Base-by-base conservation (phyloP, 2,888 invertebrate genomes). In the Helicoverpa assulta region DNA sequence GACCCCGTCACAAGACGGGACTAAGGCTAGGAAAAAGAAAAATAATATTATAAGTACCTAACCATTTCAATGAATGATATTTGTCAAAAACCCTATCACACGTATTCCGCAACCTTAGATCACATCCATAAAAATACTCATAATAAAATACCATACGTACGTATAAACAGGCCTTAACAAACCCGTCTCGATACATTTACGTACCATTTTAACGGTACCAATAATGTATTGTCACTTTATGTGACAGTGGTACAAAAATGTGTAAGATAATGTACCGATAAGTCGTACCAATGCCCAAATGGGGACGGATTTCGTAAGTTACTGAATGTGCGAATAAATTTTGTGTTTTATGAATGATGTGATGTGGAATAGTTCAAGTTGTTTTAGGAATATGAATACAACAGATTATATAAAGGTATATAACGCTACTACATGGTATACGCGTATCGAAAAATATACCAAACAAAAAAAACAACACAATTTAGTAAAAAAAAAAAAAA, bases 191-290 rank as follows among this genome's bases (percentile, higher is more conserved):
- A 81, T 67, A 79, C 77, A 71, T 79, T 77, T 77, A 66, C 73
- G 67, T 68, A 67, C 37, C 57, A 69, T 82, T 80, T 80, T 77
- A 82, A 83, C 73, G 67, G 66, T 43, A 57, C 65, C 83, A 80
- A 83, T 82, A 82, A 80, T 73, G 80, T 83, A 82, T 75, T 68
- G 73, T 71, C 78, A 73, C 74, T 83, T 83, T 83, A 83, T 83
- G 84, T 75, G 84, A 74, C 82, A 70, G 64, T 62, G 64, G 70
- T 61, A 68, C 74, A 78, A 79, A 83, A 82, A 80, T 78, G 74
- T 68, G 67, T 70, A 56, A 82, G 82, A 82, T 83, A 83, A 74
- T 70, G 78, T 77, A 65, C 58, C 70, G 55, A 69, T 73, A 74
- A 18, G 29, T 74, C 29, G 33, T 26, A 12, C 5, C 74, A 57